phyloP scores from a whole-genome alignment of 1,140 invertebrate genomes.

The Drosophila sp. region DNA sequence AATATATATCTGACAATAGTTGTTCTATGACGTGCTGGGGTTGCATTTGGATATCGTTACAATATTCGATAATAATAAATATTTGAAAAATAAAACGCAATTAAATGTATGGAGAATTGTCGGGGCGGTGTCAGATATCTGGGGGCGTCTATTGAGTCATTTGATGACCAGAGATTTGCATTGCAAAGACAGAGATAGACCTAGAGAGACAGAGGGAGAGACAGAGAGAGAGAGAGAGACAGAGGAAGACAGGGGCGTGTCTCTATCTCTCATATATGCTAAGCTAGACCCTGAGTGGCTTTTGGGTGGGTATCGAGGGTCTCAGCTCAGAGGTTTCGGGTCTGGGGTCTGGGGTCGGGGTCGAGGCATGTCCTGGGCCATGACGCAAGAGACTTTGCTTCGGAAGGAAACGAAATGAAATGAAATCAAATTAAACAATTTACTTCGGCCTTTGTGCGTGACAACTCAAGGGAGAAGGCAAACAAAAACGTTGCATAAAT shows the following conservation, averaged over 20 bases:
- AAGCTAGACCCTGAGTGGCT: conserved; percentile 17
- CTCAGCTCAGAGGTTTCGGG: neutral
- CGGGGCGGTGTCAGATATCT: conserved; percentile 37
- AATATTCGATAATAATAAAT: conserved; percentile 80
- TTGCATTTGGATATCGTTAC: conserved; percentile 56
- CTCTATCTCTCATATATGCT: conserved; percentile 7
- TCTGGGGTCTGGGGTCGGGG: neutral
- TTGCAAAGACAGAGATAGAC: conserved; percentile 29
- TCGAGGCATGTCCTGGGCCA: conserved; percentile 35
- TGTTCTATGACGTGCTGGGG: conserved; percentile 44
- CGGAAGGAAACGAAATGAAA: conserved; percentile 30
- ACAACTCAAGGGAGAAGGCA: conserved; percentile 81
- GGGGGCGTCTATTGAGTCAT: conserved; percentile 66
- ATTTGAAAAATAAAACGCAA: conserved; percentile 80
- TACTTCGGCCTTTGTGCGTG: conserved; percentile 80
- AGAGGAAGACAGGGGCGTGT: conserved; percentile 27
- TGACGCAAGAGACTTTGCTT: conserved; percentile 68
- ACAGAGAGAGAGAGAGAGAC: neutral
- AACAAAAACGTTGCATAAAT: conserved; percentile 76
- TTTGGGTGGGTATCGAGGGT: neutral
- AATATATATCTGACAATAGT: conserved; percentile 39
- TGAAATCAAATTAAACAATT: conserved; percentile 83
- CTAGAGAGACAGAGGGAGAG: neutral
- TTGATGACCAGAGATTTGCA: conserved; percentile 66
- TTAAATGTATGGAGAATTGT: conserved; percentile 67